Percentiles rank a stretch among this genome's conserved stretches.
Conservation (phyloP, 2,888 invertebrate species). For the Mongoloraphidia duomilia region DNA sequence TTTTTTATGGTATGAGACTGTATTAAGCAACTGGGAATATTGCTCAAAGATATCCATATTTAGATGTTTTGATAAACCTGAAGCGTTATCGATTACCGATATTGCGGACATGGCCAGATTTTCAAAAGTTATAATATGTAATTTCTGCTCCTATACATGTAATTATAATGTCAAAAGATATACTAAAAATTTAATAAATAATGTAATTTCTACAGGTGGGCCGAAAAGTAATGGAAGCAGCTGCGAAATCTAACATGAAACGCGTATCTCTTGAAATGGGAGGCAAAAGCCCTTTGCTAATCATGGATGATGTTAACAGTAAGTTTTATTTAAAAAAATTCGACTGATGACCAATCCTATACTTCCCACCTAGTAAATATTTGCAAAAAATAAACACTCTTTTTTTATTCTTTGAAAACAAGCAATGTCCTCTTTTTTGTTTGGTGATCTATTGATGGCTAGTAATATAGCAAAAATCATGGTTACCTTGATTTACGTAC, state of each 20-base stretch:
- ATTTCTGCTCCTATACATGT: constrained; percentile 9
- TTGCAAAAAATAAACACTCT: too few relatives aligned
- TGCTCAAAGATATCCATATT: not conserved
- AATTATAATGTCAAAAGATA: not conserved
- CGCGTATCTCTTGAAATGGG: constrained; percentile 73
- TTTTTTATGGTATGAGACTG: too few relatives aligned
- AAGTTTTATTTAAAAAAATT: constrained; percentile 21
- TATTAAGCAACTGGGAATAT: not conserved
- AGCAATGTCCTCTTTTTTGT: too few relatives aligned
- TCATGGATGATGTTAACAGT: constrained; percentile 71
- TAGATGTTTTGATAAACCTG: too few relatives aligned
- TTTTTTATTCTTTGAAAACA: too few relatives aligned
- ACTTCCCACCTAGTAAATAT: too few relatives aligned
- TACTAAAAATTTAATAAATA: not conserved
- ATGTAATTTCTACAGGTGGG: constrained; percentile 32
- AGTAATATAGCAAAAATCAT: too few relatives aligned
- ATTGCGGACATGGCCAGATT: not conserved
- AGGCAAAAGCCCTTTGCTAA: constrained; percentile 77
- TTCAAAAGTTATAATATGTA: too few relatives aligned
- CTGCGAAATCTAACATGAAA: constrained; percentile 66
- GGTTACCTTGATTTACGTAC: too few relatives aligned
- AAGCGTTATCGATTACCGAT: too few relatives aligned
- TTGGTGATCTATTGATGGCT: too few relatives aligned
- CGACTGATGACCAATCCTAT: too few relatives aligned
- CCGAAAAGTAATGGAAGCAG: constrained; percentile 42